Conservation (phyloP, 2,888 invertebrate species). For the Meganola albula region DNA sequence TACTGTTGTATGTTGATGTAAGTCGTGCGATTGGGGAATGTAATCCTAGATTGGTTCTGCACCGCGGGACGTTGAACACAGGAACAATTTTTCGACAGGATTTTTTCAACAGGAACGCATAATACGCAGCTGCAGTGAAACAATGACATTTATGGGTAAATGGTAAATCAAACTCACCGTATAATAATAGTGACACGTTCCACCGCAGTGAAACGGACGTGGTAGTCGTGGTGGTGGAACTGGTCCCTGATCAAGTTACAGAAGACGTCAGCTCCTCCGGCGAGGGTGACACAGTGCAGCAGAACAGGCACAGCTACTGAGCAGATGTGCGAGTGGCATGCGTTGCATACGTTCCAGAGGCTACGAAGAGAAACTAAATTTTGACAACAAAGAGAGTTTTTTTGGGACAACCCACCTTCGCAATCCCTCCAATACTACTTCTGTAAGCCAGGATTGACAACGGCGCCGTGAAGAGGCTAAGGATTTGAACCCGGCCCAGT, state of each 20-base stretch:
- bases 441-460: too few relatives aligned
- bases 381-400: too few relatives aligned
- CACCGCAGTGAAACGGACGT: constrained; percentile 94
- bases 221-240: constrained; percentile 94
- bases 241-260: constrained; percentile 97
- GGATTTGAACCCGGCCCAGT: too few relatives aligned
- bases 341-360: constrained; percentile 94
- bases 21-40: too few relatives aligned
- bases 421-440: too few relatives aligned
- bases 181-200: constrained; percentile 96
- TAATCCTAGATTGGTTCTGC: too few relatives aligned
- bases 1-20: too few relatives aligned
- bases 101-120: background rate
- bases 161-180: constrained; percentile 46
- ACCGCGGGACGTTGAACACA: too few relatives aligned
- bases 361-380: constrained; percentile 76
- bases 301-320: constrained; percentile 94
- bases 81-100: background rate
- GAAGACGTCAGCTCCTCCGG: constrained; percentile 96
- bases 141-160: background rate
- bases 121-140: background rate
- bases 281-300: constrained; percentile 95
- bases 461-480: too few relatives aligned
- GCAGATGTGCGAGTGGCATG: constrained; percentile 95
- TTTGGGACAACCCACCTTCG: too few relatives aligned